These are phyloP conservation scores for Geopemphigus sp. DNA, from an alignment of 1,140 invertebrate species.

Conservation along the genomic window DNA sequence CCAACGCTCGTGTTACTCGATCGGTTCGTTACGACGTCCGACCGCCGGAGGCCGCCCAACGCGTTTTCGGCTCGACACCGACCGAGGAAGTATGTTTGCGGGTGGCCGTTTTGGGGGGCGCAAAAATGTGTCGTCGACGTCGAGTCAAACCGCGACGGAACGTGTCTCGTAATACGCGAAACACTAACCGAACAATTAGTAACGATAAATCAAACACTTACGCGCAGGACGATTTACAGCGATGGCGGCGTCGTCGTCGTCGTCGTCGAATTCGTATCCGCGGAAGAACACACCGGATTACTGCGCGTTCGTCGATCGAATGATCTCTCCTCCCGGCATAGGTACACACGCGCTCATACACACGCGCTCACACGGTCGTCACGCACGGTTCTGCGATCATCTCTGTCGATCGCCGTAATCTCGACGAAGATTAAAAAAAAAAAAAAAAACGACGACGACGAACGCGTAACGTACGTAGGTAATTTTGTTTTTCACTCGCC, in stretches of 20 bases:
- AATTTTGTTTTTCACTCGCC: slow-evolving; percentile 35
- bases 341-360: too few relatives aligned
- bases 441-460: too few relatives aligned
- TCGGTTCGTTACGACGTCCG: too few relatives aligned
- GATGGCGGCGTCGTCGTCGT: background rate
- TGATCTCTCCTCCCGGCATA: background rate
- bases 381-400: background rate
- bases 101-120: too few relatives aligned
- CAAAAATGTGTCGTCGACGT: too few relatives aligned
- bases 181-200: background rate
- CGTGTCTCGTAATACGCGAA: background rate
- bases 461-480: background rate
- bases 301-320: slow-evolving; percentile 1
- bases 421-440: slow-evolving; percentile 20
- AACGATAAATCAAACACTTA: background rate
- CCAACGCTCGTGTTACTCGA: too few relatives aligned
- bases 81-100: too few relatives aligned
- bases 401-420: background rate
- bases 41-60: too few relatives aligned
- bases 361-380: too few relatives aligned
- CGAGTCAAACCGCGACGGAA: background rate
- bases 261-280: background rate
- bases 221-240: background rate
- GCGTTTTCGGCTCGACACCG: too few relatives aligned
- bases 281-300: background rate